Base-by-base conservation (phyloP, 2,113 vertebrate species). In the Phalacrocorax brasilianus region DNA sequence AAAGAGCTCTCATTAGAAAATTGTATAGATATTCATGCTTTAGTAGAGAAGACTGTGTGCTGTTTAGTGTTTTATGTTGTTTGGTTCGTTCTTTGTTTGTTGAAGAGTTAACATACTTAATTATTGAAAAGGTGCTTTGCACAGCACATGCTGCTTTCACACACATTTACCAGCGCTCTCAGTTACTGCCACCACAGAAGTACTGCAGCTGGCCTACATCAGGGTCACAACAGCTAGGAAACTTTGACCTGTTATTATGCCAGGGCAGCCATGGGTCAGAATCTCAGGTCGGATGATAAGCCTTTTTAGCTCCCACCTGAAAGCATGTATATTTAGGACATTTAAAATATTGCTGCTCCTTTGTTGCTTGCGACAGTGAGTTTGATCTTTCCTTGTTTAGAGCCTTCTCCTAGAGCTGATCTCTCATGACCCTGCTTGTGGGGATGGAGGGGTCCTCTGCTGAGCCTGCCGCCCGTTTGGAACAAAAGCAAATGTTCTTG, bases 341-440 rank as follows among this genome's bases (percentile, higher is more conserved):
- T 44, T 55, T 71, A 32, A 82, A 88, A 80, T n/a, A 38, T 38
- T 59, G 5, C 50, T 62, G 71, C 53, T 76, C 2, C 44, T 79
- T 63, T 73, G 33, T 13, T 55, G 53, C 28, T n/a, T 14, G 32
- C 33, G 58, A 40, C 61, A 78, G 66, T 1, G 7, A 73, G 17
- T 80, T 47, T 44, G 56, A 30, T 71, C 35, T 75, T 73, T 89
- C 44, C n/a, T 59, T 45, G 44, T 65, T 72, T 20, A 32, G 63
- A 47, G 33, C 17, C 8, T 53, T 45, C 61, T 88, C 49, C 72
- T 22, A 11, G 44, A 52, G 40, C 21, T 33, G 72, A 44, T 84
- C 42, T 50, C 12, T 40, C 1, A 2, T 73, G n/a, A 9, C n/a
- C 65, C 32, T 52, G 38, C 58, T 17, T 0, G 0, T 18, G 40